Base-by-base conservation (phyloP, 2,888 invertebrate species). In the Lissocephala sabroskyi region DNA sequence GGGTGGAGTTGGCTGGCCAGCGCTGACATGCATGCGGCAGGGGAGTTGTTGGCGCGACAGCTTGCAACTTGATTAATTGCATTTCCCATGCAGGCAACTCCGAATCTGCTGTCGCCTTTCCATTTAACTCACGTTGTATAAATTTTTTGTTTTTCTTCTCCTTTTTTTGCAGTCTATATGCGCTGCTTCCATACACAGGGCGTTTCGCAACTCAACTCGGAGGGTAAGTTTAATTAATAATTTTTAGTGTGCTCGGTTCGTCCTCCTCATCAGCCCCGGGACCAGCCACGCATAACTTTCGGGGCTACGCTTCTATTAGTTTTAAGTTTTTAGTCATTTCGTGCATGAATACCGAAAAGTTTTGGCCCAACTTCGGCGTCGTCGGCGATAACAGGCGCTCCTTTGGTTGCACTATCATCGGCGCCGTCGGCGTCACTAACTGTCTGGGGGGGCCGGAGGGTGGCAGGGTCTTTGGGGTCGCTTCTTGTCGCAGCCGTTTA, bases 201-300 rank as follows among this genome's bases (percentile, higher is more conserved):
- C 58, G 62, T 63, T 59, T 71, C 65, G 59, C 70, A 81, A 77
- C 77, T 83, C 66, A 82, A 84, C 79, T 48, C 70, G 41, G 82
- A 82, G 63, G 81, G 83, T 83, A 81, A 84, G 84, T 80, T 80
- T 76, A 79, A 80, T 80, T 81, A 81, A 79, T 76, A 75, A 78
- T 76, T 79, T 79, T 7, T 59, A 59, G 62, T 54, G 56, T 56
- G 56, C 58, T 54, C 42, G 35, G 3, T 2, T 13, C 19, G 23
- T 10, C n/a, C 41, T 29, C 11, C 11, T 29, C n/a, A n/a, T 29
- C 29, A 44, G 42, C 19, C 14, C 13, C 33, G 13, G 14, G 36
- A 43, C 32, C 49, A 52, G 17, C 50, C 45, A 56, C 68, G 56
- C 57, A 56, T 56, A 65, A 74, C 52, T 65, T 62, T 68, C 44